Percentiles rank a stretch among this genome's conserved stretches.
These are phyloP conservation scores for Bombus vancouverensis DNA, from an alignment of 1,140 invertebrate species.

Conservation along the genomic window DNA sequence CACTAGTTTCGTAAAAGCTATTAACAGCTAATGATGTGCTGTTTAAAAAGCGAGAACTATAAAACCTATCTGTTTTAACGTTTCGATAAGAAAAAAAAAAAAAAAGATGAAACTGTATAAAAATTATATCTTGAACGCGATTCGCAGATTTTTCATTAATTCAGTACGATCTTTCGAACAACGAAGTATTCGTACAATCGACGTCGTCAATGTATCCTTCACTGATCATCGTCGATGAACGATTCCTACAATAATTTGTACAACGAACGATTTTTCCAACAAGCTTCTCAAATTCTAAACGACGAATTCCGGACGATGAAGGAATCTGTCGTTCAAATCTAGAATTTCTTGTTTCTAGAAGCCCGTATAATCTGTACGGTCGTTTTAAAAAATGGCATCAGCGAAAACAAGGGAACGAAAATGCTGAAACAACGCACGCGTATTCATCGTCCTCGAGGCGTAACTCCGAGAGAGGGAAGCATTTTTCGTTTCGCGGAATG, in stretches of 20 bases:
- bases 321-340: background rate
- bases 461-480: background rate
- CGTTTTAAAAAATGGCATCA: background rate
- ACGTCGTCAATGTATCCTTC: too few species aligned
- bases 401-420: background rate
- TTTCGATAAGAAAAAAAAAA: background rate
- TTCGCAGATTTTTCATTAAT: background rate
- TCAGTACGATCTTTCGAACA: too few species aligned
- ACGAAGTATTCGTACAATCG: too few species aligned
- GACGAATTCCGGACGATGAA: too few species aligned
- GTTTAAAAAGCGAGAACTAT: background rate
- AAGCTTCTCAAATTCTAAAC: too few species aligned
- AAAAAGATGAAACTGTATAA: background rate
- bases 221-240: too few species aligned
- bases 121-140: background rate
- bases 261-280: too few species aligned
- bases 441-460: background rate
- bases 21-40: constrained; percentile 12
- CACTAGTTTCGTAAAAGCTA: constrained; percentile 3
- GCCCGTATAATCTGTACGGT: background rate
- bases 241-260: too few species aligned
- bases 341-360: background rate
- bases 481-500: constrained; percentile 54
- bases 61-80: background rate
- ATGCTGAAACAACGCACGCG: background rate